Evolutionary conservation across 2,113 vertebrate genomes (phyloP), one percentile per base, ranked within the genome.

Genomic region (Paradoxurus hermaphroditus): DNA sequence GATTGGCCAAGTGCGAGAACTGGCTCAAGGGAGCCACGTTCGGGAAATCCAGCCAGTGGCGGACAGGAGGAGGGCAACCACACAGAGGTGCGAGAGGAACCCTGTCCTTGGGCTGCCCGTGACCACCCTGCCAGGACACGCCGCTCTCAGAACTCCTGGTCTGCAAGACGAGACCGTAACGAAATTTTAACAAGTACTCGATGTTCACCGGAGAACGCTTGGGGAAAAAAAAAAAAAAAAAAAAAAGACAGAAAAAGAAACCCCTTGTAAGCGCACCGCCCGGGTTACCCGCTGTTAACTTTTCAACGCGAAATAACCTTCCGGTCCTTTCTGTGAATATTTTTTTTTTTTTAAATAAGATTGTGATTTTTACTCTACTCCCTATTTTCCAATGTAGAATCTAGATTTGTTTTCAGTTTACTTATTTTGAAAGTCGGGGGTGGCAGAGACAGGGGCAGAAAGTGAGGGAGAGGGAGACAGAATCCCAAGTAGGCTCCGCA

Each of bases 91-190:
- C 0, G 4, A 14, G 34, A 56, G 72, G 77, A 15, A 19, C 34
- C 29, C 18, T 15, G 23, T 15, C 41, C 13, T 16, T 3, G 70
- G 77, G 77, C 1, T 56, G 2, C 15, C 29, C 1, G 0, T 0
- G 23, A 41, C 3, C 53, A 31, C n/a, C 41, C 56, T 23, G n/a
- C 77, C 21, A 21, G 18, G 34, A 59, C 2, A 15, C 21, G 1
- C 3, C 39, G 70, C 29, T 31, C 27, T 29, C 12, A 19, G 1
- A 6, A 23, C 1, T 1, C 10, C 31, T 2, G 0, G 27, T 4
- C 39, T 67, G 3, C 4, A n/a, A 36, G 46, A 65, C 4, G 31
- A 36, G 46, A 65, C 1, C 5, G 16, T 18, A 23, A 41, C 0
- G 8, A 83, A 10, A 41, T 59, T 8, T 3, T 36, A 10, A 39